These are phyloP conservation scores for Sclerurus mexicanus DNA, from an alignment of 2,113 vertebrate genomes.

Conservation along the genomic window DNA sequence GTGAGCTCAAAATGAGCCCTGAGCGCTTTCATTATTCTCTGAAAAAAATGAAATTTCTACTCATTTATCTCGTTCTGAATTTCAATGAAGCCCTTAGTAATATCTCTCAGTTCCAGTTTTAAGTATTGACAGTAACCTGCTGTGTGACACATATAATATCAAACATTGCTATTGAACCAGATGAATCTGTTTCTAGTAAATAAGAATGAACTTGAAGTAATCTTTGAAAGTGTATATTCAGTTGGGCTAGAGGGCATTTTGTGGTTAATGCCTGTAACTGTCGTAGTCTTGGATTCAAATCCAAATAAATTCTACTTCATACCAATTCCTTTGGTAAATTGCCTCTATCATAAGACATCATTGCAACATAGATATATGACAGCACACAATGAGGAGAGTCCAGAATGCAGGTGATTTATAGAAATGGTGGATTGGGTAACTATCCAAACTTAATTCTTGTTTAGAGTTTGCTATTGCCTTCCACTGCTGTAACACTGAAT, in stretches of 20 bases:
- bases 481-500: not conserved
- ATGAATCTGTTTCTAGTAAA: not conserved
- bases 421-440: not conserved
- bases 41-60: conserved; percentile 1
- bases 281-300: not conserved
- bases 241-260: not conserved
- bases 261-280: not conserved
- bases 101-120: conserved; percentile 18
- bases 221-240: not conserved
- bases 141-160: not conserved
- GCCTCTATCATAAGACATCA: not conserved
- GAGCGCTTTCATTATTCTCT: not conserved
- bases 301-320: not conserved
- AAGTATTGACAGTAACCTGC: not conserved
- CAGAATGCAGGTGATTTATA: not conserved
- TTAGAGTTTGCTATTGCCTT: not conserved
- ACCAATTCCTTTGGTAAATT: not conserved
- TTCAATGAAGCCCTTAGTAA: not conserved
- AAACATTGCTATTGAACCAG: not conserved
- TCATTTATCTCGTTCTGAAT: conserved; percentile 33
- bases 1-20: not conserved
- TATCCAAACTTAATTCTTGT: not conserved
- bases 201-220: not conserved
- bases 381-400: not conserved
- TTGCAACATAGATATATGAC: not conserved